Evolutionary conservation across 2,113 vertebrate species (phyloP).

Genomic region (Setophaga petechia): DNA sequence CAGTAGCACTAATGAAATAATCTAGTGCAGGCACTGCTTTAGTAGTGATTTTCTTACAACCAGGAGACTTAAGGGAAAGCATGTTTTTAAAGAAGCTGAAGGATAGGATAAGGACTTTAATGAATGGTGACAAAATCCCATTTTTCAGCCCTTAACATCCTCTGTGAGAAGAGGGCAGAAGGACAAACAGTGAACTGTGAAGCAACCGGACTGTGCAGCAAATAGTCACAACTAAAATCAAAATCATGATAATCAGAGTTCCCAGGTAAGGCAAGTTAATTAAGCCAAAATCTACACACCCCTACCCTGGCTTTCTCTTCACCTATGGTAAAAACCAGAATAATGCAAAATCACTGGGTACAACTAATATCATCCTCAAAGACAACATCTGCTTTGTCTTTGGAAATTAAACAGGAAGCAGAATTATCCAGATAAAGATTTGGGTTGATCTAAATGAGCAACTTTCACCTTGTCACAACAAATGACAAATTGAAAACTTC

Average conservation of each 20-base stretch:
- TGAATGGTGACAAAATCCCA: neutral
- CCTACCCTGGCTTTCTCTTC: neutral
- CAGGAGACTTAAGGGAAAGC: neutral
- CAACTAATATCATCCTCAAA: neutral
- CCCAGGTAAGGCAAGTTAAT: neutral
- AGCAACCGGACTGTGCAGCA: neutral
- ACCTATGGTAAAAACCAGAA: neutral
- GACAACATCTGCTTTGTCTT: neutral
- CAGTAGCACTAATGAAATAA: neutral
- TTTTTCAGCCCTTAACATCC: neutral
- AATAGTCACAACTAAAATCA: neutral
- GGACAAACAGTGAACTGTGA: neutral
- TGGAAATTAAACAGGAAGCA: neutral
- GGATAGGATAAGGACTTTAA: neutral
- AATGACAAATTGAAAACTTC: neutral
- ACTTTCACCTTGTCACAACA: neutral
- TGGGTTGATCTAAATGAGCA: neutral
- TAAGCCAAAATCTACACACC: neutral
- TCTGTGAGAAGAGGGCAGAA: neutral
- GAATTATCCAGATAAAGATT: neutral
- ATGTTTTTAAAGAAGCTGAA: neutral
- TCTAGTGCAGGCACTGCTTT: neutral
- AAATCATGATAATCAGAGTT: neutral
- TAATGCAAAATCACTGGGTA: neutral
- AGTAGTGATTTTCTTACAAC: neutral